Percentiles rank a stretch among this genome's conserved stretches.
phyloP scores from a whole-genome alignment of 2,888 invertebrate genomes.

The Drosophila parthenogenetica region DNA sequence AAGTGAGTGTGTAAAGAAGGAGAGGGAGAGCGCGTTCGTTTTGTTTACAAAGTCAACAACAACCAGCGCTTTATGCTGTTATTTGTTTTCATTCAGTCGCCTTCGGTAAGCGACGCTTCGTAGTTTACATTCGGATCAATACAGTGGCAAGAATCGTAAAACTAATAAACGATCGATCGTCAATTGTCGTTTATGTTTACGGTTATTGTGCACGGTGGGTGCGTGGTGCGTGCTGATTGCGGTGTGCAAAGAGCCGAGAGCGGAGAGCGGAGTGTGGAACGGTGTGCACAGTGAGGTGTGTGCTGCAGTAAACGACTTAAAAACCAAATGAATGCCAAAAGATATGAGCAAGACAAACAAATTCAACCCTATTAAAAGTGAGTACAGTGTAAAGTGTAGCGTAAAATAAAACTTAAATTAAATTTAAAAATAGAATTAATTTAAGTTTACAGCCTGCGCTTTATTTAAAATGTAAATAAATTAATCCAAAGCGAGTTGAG shows the following conservation, averaged over 20 bases:
- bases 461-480: neutral
- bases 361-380: neutral
- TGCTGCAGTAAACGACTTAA: neutral
- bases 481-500: constrained; percentile 28
- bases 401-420: neutral
- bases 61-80: constrained; percentile 25
- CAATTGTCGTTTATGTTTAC: constrained; percentile 24
- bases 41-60: constrained; percentile 68
- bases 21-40: constrained; percentile 21
- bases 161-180: constrained; percentile 27
- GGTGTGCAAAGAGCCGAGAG: neutral
- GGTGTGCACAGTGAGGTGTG: neutral
- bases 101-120: constrained; percentile 59
- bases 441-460: neutral
- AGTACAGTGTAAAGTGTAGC: neutral
- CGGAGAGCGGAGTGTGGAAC: too few relatives aligned
- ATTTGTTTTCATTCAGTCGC: constrained; percentile 61
- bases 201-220: constrained; percentile 13
- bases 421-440: neutral
- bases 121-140: constrained; percentile 39
- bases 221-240: constrained; percentile 1
- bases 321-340: constrained; percentile 8
- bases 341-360: neutral
- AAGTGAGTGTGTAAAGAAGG: constrained; percentile 2
- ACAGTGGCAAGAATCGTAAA: constrained; percentile 31